Evolutionary conservation across 2,888 invertebrate species (phyloP).

Genomic region (Pachycephus smyrnensis): DNA sequence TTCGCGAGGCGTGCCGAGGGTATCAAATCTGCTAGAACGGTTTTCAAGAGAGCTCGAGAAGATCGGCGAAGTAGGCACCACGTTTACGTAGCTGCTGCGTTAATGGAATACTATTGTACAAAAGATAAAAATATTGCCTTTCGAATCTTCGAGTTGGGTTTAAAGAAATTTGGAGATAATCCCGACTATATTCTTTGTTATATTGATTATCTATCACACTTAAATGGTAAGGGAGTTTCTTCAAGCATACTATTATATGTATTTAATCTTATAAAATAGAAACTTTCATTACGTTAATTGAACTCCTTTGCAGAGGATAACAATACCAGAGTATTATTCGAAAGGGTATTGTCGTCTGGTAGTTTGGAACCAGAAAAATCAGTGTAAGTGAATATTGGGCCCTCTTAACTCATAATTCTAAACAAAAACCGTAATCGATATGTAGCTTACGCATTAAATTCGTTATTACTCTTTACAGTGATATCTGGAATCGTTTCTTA

Average conservation of each 20-base stretch:
- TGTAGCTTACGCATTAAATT: neutral
- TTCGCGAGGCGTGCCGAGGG: constrained; percentile 97
- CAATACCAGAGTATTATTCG: constrained; percentile 98
- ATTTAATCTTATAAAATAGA: neutral
- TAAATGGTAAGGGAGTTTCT: constrained; percentile 80
- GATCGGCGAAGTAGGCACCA: constrained; percentile 86
- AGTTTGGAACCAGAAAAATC: constrained; percentile 92
- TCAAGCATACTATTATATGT: constrained; percentile 2
- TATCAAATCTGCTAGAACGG: constrained; percentile 93
- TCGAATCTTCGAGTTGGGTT: constrained; percentile 95
- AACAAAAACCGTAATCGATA: neutral
- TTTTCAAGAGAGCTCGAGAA: constrained; percentile 96
- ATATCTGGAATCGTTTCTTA: constrained; percentile 98
- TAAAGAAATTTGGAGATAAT: constrained; percentile 95
- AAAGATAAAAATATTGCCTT: constrained; percentile 98
- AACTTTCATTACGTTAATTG: neutral
- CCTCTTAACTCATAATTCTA: neutral
- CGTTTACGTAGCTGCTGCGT: constrained; percentile 95
- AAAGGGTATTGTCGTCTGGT: constrained; percentile 93
- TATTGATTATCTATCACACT: constrained; percentile 96
- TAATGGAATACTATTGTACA: constrained; percentile 99
- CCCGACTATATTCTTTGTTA: constrained; percentile 97
- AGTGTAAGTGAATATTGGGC: constrained; percentile 71
- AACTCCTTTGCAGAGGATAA: constrained; percentile 87
- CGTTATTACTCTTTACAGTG: constrained; percentile 69